These are phyloP conservation scores for Aspidiotus rigidus DNA, from an alignment of 2,888 invertebrate species.

Conservation along the genomic window DNA sequence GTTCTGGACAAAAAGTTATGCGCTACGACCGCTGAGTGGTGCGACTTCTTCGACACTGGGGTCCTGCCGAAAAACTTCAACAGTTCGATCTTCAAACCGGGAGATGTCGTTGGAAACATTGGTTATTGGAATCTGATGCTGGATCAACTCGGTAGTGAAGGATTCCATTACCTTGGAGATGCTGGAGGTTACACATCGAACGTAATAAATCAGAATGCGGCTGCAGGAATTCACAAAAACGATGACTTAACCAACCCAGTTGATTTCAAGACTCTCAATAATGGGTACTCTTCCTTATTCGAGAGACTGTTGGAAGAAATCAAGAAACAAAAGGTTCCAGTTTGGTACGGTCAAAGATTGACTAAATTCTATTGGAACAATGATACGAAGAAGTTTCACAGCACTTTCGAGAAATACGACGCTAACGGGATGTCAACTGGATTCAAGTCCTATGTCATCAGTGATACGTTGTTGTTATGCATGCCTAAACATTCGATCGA, in stretches of 20 bases:
- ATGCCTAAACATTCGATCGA: not conserved
- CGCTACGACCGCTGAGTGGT: not conserved
- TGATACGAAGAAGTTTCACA: slow-evolving; percentile 1
- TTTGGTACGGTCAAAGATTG: not conserved
- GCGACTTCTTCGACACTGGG: not conserved
- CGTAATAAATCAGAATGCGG: not conserved
- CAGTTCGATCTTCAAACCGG: not conserved
- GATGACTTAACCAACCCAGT: not conserved
- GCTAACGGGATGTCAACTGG: not conserved
- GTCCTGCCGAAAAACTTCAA: not conserved
- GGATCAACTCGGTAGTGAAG: not conserved
- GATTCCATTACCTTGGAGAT: not conserved
- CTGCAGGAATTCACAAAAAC: not conserved
- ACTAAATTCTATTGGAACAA: not conserved
- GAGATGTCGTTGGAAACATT: not conserved
- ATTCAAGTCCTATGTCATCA: not conserved
- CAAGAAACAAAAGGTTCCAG: not conserved
- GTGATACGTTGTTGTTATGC: not conserved
- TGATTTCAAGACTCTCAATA: not conserved
- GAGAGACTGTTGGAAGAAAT: not conserved
- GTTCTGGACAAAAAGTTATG: not conserved
- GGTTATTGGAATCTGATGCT: not conserved
- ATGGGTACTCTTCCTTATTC: not conserved
- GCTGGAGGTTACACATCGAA: not conserved
- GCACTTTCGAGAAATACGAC: not conserved